Percentiles rank a stretch among this genome's conserved stretches.
phyloP scores from a whole-genome alignment of 2,888 invertebrate genomes.

The Ectobius pallidus region DNA sequence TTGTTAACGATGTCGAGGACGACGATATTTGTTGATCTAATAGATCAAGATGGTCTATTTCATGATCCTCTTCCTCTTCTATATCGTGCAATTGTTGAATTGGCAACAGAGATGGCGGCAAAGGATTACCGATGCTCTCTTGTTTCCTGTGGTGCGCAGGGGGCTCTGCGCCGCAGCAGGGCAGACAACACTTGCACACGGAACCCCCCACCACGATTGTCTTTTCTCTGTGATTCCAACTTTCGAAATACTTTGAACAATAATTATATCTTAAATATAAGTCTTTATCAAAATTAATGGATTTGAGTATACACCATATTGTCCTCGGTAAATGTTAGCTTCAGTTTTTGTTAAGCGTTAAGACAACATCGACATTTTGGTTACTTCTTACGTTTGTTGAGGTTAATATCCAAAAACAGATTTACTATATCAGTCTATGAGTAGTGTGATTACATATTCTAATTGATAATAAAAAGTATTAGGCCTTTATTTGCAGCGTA shows the following conservation, averaged over 20 bases:
- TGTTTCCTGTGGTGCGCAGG: constrained; percentile 51
- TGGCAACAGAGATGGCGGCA: constrained; percentile 24
- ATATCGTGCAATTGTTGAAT: constrained; percentile 77
- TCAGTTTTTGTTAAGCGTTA: no score
- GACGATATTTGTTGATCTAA: constrained; percentile 55
- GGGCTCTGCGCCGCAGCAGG: constrained; percentile 40
- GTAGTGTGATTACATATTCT: no score
- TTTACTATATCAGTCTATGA: no score
- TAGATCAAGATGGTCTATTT: constrained; percentile 48
- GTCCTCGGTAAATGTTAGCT: no score
- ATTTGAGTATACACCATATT: no score
- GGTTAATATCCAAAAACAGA: no score
- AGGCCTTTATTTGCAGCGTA: background rate
- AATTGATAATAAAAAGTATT: no score
- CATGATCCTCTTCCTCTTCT: constrained; percentile 80
- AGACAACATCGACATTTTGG: no score
- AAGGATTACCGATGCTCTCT: constrained; percentile 16
- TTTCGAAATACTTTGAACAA: background rate
- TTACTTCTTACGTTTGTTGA: no score
- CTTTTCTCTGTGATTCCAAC: constrained; percentile 25
- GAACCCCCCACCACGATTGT: constrained; percentile 45
- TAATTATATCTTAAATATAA: no score
- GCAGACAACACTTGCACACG: constrained; percentile 45
- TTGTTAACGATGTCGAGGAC: constrained; percentile 60
- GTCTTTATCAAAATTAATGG: no score